phyloP scores from a whole-genome alignment of 2,113 vertebrate genomes.

The Isichthys henryi region DNA sequence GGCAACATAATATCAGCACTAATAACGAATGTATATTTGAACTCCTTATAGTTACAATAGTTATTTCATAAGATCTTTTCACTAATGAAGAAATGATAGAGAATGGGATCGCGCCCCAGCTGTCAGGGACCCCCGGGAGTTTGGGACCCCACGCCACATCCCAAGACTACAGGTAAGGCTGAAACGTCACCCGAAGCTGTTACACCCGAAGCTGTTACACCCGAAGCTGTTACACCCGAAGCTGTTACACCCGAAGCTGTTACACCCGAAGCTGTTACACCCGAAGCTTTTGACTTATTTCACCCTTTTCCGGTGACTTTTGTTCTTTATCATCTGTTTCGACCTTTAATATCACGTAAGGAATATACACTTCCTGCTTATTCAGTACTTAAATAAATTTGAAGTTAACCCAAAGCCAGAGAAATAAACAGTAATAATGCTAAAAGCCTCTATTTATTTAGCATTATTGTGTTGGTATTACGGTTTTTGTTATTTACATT shows the following conservation, averaged over 20 bases:
- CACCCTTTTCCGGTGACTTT: background rate
- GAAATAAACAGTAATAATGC: background rate
- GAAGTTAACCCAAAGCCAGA: background rate
- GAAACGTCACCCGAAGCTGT: background rate
- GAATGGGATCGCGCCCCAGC: background rate
- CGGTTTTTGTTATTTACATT: background rate
- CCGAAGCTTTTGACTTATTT: background rate
- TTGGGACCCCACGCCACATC: background rate
- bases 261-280: background rate
- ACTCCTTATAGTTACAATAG: background rate
- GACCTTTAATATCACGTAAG: background rate
- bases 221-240: background rate
- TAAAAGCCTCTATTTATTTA: background rate
- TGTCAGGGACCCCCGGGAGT: background rate
- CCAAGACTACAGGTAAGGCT: background rate
- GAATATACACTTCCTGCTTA: background rate
- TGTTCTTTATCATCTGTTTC: background rate
- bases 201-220: background rate
- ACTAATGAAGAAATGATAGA: conserved; percentile 13
- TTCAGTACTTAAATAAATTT: background rate
- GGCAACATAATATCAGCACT: background rate
- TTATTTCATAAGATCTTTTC: background rate
- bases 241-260: background rate
- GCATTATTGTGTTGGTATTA: background rate
- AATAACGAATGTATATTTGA: background rate